A percentile compares a stretch with the other conserved stretches of the same genome.
These are phyloP conservation scores for Aphelocoma californica DNA, from an alignment of 2,797 vertebrate species.

Conservation along the genomic window DNA sequence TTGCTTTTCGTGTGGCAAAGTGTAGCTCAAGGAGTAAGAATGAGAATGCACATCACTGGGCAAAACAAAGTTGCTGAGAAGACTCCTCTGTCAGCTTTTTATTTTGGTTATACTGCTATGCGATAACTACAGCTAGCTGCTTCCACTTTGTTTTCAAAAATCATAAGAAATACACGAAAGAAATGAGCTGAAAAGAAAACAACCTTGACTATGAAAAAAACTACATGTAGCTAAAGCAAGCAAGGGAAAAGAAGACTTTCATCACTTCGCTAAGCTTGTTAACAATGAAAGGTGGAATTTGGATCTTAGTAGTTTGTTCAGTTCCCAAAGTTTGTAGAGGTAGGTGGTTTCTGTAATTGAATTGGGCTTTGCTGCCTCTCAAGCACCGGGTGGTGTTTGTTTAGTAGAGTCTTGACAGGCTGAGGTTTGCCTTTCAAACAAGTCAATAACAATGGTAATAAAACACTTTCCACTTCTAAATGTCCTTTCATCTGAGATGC, in stretches of 20 bases:
- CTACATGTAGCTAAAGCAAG: neutral
- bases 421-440: neutral
- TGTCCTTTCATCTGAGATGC: neutral
- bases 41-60: neutral
- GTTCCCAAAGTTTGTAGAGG: neutral
- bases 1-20: neutral
- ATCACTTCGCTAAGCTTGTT: neutral
- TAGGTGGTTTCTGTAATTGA: neutral
- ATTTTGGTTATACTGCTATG: neutral
- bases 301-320: neutral
- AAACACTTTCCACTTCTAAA: conserved; percentile 5
- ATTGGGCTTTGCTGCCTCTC: neutral
- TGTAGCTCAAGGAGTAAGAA: neutral
- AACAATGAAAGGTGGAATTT: neutral
- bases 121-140: neutral
- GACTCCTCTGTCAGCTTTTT: neutral
- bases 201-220: neutral
- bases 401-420: neutral
- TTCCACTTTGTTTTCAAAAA: neutral
- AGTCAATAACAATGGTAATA: neutral
- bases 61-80: neutral
- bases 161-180: neutral
- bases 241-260: neutral
- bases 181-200: neutral
- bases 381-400: neutral